Conservation (phyloP, 1,140 invertebrate genomes). For the Eueides isabella region DNA sequence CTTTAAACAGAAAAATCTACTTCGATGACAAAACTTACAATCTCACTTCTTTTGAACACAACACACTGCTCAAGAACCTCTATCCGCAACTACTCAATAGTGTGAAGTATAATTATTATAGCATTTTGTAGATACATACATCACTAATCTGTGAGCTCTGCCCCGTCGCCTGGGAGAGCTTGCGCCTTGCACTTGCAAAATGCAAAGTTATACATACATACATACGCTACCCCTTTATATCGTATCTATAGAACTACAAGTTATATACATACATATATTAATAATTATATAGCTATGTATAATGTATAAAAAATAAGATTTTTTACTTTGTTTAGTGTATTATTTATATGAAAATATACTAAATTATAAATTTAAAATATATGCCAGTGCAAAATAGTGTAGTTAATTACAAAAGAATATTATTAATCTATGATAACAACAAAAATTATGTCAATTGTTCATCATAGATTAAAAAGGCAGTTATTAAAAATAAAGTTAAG, state of each 20-base stretch:
- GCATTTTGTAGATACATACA: slow-evolving; percentile 2
- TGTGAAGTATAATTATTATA: not conserved
- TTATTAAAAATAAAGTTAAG: not conserved
- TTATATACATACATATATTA: not conserved
- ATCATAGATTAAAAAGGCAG: not conserved
- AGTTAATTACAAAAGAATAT: not conserved
- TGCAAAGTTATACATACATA: not conserved
- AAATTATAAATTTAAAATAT: not conserved
- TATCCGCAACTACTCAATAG: not conserved
- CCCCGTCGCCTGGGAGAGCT: not conserved
- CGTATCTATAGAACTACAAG: not conserved
- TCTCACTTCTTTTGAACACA: not conserved
- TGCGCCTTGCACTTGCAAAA: slow-evolving; percentile 5
- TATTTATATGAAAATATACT: not conserved
- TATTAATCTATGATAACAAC: not conserved
- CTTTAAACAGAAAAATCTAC: not conserved
- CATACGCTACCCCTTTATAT: too few species aligned
- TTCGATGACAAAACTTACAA: not conserved
- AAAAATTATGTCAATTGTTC: not conserved
- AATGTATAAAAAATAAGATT: not conserved
- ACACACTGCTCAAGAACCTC: not conserved
- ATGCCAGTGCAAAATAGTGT: not conserved
- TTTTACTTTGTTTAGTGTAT: not conserved
- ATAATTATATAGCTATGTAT: too few species aligned
- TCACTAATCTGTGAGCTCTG: slow-evolving; percentile 6